Percentiles rank a stretch among this genome's conserved stretches.
Conservation (phyloP, 2,113 vertebrate genomes). For the Phalacrocorax carbo region DNA sequence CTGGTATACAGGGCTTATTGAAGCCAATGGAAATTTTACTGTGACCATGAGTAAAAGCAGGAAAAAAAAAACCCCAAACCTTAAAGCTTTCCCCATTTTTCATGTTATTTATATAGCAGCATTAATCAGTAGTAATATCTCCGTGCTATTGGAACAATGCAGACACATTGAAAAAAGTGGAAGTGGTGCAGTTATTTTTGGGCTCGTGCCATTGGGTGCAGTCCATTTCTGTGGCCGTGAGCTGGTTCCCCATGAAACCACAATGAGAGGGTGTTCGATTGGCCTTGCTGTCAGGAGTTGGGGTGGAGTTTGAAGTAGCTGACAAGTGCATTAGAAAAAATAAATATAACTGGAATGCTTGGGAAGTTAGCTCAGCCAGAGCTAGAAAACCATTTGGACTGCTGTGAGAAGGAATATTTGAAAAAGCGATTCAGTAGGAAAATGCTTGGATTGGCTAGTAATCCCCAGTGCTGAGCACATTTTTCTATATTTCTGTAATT, state of each 20-base stretch:
- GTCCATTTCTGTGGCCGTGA: constrained; percentile 39
- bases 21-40: neutral
- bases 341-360: constrained; percentile 60
- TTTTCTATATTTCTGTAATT: constrained; percentile 35
- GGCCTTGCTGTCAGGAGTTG: neutral
- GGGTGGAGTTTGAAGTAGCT: constrained; percentile 52
- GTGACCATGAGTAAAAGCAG: neutral
- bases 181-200: constrained; percentile 47
- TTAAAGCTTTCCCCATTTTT: neutral
- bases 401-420: constrained; percentile 11
- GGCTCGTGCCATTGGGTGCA: constrained; percentile 41
- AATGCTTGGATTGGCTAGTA: constrained; percentile 34
- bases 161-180: constrained; percentile 5
- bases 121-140: constrained; percentile 50
- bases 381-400: constrained; percentile 47
- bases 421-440: constrained; percentile 29
- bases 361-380: constrained; percentile 49
- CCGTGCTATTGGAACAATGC: constrained; percentile 17
- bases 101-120: neutral
- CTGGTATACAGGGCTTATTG: neutral
- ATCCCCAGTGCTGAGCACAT: neutral
- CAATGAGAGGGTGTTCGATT: constrained; percentile 27
- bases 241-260: constrained; percentile 30
- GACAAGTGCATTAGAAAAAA: constrained; percentile 64
- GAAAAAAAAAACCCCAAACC: neutral